Percentiles rank a stretch among this genome's conserved stretches.
Evolutionary conservation across 2,888 invertebrate genomes (phyloP).

Genomic region (Thereva unica): DNA sequence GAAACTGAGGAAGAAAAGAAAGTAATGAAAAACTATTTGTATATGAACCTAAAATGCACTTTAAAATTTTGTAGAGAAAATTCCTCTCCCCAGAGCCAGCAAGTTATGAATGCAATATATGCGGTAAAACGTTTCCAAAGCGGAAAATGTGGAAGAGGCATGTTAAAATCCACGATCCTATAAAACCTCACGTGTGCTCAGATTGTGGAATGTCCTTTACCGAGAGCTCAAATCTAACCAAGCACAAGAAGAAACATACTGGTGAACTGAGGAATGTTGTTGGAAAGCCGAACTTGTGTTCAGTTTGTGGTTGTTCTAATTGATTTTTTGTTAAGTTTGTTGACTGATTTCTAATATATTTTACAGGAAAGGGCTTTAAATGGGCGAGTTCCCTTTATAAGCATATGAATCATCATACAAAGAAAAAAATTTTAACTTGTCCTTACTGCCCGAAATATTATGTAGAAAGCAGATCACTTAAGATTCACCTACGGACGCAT

Average conservation of each 20-base stretch:
- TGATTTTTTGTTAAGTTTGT: background rate
- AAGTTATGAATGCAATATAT: constrained; percentile 52
- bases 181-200: constrained; percentile 21
- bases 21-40: background rate
- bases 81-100: constrained; percentile 43
- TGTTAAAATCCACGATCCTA: constrained; percentile 22
- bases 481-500: constrained; percentile 42
- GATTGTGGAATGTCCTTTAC: constrained; percentile 32
- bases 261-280: constrained; percentile 59
- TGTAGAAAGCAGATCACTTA: constrained; percentile 55
- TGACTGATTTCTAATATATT: background rate
- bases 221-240: constrained; percentile 46
- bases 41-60: too few relatives aligned
- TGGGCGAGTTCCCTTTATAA: constrained; percentile 61
- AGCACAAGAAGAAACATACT: constrained; percentile 60
- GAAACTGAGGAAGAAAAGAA: background rate
- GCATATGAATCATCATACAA: constrained; percentile 62
- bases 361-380: constrained; percentile 57
- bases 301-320: constrained; percentile 40
- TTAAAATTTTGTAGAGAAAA: too few relatives aligned
- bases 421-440: constrained; percentile 59
- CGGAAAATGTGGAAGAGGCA: constrained; percentile 48
- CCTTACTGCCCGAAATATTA: constrained; percentile 60
- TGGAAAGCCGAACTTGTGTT: constrained; percentile 59
- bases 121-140: constrained; percentile 58